Conservation (phyloP, 37 sponge, comb jelly and placozoan genomes). For the Spongilla lacustris region DNA sequence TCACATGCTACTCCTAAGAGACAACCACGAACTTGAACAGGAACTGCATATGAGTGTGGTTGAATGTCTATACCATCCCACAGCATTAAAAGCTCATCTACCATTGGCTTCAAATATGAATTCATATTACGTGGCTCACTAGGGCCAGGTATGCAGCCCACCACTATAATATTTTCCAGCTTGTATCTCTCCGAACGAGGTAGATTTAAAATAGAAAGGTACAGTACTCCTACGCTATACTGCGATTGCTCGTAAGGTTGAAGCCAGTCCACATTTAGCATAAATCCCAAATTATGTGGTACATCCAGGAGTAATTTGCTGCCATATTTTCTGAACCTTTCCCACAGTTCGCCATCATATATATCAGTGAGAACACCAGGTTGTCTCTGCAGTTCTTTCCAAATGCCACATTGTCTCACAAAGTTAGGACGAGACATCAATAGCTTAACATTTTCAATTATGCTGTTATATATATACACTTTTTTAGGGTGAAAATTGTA, state of each 20-base stretch:
- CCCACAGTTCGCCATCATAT: conserved; percentile 47
- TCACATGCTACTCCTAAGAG: conserved; percentile 22
- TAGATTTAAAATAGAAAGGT: conserved; percentile 28
- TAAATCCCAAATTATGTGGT: conserved; percentile 12
- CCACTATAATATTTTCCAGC: conserved; percentile 28
- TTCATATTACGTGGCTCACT: conserved; percentile 20
- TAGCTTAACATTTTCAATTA: background rate
- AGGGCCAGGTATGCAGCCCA: conserved; percentile 33
- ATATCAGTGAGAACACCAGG: conserved; percentile 1
- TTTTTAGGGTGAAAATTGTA: background rate
- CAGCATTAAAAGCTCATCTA: conserved; percentile 26
- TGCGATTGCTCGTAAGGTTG: conserved; percentile 32
- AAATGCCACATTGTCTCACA: background rate
- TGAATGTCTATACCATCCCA: conserved; percentile 8
- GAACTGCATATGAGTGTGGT: background rate
- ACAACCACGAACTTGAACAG: background rate
- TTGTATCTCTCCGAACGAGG: conserved; percentile 16
- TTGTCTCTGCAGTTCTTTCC: background rate
- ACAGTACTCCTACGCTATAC: conserved; percentile 22
- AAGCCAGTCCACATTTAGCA: conserved; percentile 50
- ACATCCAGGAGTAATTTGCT: background rate
- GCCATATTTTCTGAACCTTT: background rate
- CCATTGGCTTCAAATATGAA: conserved; percentile 21
- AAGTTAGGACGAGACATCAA: background rate
- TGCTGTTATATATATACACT: background rate